Conservation (phyloP, 2,888 invertebrate species). For the Trichogramma dendrolimi region DNA sequence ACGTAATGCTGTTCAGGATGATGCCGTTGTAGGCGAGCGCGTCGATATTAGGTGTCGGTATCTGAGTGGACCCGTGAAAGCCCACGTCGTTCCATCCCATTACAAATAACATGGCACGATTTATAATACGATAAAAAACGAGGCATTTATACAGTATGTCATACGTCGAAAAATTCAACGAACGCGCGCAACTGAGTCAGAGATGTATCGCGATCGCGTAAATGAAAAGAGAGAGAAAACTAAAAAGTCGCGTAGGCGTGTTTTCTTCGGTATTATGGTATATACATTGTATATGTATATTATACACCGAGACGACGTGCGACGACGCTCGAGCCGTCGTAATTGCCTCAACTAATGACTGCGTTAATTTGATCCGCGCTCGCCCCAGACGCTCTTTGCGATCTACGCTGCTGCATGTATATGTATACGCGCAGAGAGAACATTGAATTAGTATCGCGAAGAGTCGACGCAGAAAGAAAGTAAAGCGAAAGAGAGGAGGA, state of each 20-base stretch:
- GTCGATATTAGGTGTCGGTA: constrained; percentile 87
- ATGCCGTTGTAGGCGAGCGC: constrained; percentile 79
- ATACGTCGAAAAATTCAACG: not conserved
- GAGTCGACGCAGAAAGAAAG: not conserved
- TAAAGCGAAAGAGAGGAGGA: constrained; percentile 8
- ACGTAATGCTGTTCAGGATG: constrained; percentile 81
- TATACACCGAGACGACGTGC: no score
- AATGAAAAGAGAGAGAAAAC: not conserved
- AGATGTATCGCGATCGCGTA: not conserved
- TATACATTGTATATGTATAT: no score
- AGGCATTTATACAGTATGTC: not conserved
- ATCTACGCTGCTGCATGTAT: not conserved
- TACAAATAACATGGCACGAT: not conserved
- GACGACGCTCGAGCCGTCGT: constrained; percentile 37
- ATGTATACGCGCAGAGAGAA: constrained; percentile 31
- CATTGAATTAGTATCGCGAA: constrained; percentile 34
- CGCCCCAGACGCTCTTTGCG: not conserved
- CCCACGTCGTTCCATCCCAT: constrained; percentile 89
- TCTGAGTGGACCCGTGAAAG: constrained; percentile 83
- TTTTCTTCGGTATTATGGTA: constrained; percentile 36
- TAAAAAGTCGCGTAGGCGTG: not conserved
- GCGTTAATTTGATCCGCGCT: constrained; percentile 42
- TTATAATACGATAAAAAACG: not conserved
- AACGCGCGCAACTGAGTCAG: not conserved
- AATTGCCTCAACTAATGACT: constrained; percentile 49